Base-by-base conservation (phyloP, 2,888 invertebrate species). In the Cantharis lateralis region DNA sequence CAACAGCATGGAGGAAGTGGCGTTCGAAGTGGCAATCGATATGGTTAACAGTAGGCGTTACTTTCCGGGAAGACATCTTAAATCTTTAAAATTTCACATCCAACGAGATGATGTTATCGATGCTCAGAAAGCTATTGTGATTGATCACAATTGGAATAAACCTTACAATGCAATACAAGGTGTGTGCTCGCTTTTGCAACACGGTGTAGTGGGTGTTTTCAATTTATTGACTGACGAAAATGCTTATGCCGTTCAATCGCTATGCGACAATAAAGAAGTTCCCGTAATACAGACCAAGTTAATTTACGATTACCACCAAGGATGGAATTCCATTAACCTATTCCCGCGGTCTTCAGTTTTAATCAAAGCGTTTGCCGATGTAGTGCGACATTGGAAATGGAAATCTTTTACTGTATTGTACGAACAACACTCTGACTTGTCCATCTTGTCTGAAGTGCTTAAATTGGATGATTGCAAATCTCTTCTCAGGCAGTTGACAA, bases 401-500 rank as follows among this genome's bases (percentile, higher is more conserved):
- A 92, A 92, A 79, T 91, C 92, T 61, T 97, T 96, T 85, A 95
- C 96, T n/a, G 92, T 98, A 81, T 90, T 98, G 77, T 98, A 97
- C 87, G 92, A 93, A 82, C 88, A 90, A 81, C 89, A 90, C 80
- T 90, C 92, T 71, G 90, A 91, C 77, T 86, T 93, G 66, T 86
- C 89, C 15, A 85, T 90, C 73, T 87, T 91, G 13, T 89, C 90
- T 80, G 90, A 90, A 69, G 84, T 91, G 26, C 84, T 91, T 26
- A 90, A 90, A 82, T 85, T 89, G 63, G 88, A 90, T 24, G 86
- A 48, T 7, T n/a, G n/a, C 4, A 13, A 13, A 48, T n/a, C 48
- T 91, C 86, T 90, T 92, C 91, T 91, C 85, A 82, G n/a, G 24
- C 70, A 70, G 18, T 48, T 70, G 10, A 48, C n/a, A 64, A 16